Percentiles rank a stretch among this genome's conserved stretches.
phyloP scores from a whole-genome alignment of 2,888 invertebrate genomes.

The Spicauda simplicius region DNA sequence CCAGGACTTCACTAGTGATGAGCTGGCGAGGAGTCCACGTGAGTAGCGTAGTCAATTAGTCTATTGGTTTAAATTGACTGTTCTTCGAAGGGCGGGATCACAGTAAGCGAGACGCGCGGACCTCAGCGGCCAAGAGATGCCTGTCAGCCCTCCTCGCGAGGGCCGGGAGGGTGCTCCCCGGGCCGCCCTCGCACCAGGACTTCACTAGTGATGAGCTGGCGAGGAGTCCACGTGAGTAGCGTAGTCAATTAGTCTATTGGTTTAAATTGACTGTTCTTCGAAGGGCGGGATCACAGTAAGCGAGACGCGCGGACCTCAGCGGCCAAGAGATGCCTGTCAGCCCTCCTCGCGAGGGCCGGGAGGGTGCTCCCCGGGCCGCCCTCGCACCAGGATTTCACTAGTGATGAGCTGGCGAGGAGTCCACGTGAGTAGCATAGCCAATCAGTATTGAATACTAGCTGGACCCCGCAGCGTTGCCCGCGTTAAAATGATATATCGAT shows the following conservation, averaged over 20 bases:
- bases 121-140: conserved; percentile 86
- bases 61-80: no score
- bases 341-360: conserved; percentile 69
- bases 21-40: conserved; percentile 44
- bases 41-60: conserved; percentile 21
- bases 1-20: conserved; percentile 64
- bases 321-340: conserved; percentile 80
- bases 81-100: conserved; percentile 88
- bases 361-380: conserved; percentile 34
- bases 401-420: conserved; percentile 48
- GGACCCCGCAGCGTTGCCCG: no score
- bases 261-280: no score
- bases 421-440: conserved; percentile 42
- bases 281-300: conserved; percentile 89
- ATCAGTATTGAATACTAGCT: no score
- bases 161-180: conserved; percentile 54
- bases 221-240: conserved; percentile 42
- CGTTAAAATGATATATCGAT: no score
- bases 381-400: conserved; percentile 60
- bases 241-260: no score
- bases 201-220: conserved; percentile 59
- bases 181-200: conserved; percentile 49
- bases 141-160: conserved; percentile 65
- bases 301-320: conserved; percentile 89
- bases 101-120: conserved; percentile 90